Percentiles rank a stretch among this genome's conserved stretches.
Conservation (phyloP, 2,797 vertebrate species). For the Rhabdophis nuchalis region DNA sequence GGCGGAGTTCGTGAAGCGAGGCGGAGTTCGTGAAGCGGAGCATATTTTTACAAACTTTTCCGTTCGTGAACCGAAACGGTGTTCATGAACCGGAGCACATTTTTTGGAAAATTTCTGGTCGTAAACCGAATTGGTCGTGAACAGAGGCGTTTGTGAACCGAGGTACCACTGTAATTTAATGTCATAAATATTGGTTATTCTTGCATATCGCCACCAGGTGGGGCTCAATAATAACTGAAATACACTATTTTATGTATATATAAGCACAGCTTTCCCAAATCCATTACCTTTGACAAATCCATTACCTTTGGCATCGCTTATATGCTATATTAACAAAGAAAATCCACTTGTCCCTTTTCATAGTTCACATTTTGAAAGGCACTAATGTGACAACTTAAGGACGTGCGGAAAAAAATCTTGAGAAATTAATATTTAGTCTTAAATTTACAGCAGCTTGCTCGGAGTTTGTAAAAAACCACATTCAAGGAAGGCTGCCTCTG, state of each 20-base stretch:
- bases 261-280: conserved; percentile 2
- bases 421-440: neutral
- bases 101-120: no score
- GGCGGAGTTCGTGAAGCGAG: no score
- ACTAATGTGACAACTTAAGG: conserved; percentile 9
- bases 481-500: neutral
- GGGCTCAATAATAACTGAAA: conserved; percentile 69
- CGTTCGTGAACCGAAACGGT: no score
- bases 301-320: neutral
- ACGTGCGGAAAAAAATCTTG: conserved; percentile 11
- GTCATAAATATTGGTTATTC: conserved; percentile 37
- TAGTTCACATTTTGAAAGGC: conserved; percentile 10
- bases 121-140: no score
- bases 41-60: no score
- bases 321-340: neutral
- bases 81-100: no score
- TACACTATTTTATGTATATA: neutral
- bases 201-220: conserved; percentile 68
- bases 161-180: no score
- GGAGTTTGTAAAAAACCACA: neutral
- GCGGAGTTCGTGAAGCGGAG: no score
- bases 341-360: neutral
- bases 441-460: conserved; percentile 8
- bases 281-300: neutral
- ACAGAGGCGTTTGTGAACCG: no score